Evolutionary conservation across 2,797 vertebrate genomes (phyloP).

Genomic region (Microchirus variegatus): DNA sequence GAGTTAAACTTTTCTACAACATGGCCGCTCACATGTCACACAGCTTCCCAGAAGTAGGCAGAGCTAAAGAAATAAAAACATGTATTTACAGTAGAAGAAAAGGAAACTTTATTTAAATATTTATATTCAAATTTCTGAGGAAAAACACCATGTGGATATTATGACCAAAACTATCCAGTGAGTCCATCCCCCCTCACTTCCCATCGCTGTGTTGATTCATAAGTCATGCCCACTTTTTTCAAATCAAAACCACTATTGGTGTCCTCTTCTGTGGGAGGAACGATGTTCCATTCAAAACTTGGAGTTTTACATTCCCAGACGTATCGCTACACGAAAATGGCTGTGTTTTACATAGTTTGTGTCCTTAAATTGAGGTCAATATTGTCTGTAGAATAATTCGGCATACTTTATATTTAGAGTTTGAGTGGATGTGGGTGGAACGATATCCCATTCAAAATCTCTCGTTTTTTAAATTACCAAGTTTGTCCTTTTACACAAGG

Average conservation of each 20-base stretch:
- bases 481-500: background rate
- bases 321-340: too few relatives aligned
- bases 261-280: conserved; percentile 15
- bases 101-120: background rate
- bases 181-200: background rate
- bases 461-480: background rate
- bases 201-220: background rate
- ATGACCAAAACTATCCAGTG: background rate
- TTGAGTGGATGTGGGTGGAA: conserved; percentile 7
- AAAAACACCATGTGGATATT: background rate
- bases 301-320: too few relatives aligned
- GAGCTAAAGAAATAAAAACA: conserved; percentile 9
- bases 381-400: too few relatives aligned
- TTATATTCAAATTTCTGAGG: background rate
- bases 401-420: too few relatives aligned
- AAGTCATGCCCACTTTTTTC: conserved; percentile 50
- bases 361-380: too few relatives aligned
- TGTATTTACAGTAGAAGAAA: too few relatives aligned
- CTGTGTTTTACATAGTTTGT: too few relatives aligned
- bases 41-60: conserved; percentile 51
- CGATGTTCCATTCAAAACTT: conserved; percentile 23
- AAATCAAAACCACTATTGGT: conserved; percentile 42
- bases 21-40: conserved; percentile 78
- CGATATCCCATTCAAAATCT: conserved; percentile 22
- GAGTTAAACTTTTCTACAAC: conserved; percentile 75